Evolutionary conservation across 2,888 invertebrate species (phyloP), one percentile per base, ranked within the genome.

Genomic region (Belgica antarctica): DNA sequence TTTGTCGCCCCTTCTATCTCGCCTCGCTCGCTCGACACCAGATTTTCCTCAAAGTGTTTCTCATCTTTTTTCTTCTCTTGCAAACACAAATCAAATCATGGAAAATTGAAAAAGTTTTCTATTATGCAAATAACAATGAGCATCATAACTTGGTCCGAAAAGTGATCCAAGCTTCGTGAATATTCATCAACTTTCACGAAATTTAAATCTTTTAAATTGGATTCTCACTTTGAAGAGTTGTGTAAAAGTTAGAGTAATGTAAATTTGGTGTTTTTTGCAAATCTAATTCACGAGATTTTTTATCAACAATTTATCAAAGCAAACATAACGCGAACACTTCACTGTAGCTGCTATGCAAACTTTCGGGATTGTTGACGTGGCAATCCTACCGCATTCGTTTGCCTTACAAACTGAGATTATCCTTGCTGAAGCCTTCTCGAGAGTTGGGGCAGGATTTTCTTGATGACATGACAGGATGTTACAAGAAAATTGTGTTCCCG

Each of bases 41-140:
- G 22, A 2, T 5, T 59, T 8, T 59, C 59, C 27, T 27, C 27
- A n/a, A 59, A 59, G 22, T 7, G 3, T 59, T 59, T 10, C 15
- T n/a, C 12, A n/a, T n/a, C 46, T n/a, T 27, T 5, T 24, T 22
- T 27, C n/a, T 19, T 52, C 8, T 52, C n/a, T 22, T 17, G 4
- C 8, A 17, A 22, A 17, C 2, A n/a, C n/a, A n/a, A n/a, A n/a
- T n/a, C 19, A 52, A 52, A 52, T 22, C 22, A 24, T 27, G 59
- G 59, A 59, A 59, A 59, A 59, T 59, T 59, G 59, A 59, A 59
- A 59, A 59, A 59, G 59, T 59, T 59, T 59, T 2, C 12, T n/a
- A 27, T 59, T 59, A 27, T 59, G 59, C 52, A 17, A 59, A 59
- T 27, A 27, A 15, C 46, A 12, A 10, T 15, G 4, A 46, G 46